Conservation (phyloP, 2,797 vertebrate genomes). For the Myotis vivesi region DNA sequence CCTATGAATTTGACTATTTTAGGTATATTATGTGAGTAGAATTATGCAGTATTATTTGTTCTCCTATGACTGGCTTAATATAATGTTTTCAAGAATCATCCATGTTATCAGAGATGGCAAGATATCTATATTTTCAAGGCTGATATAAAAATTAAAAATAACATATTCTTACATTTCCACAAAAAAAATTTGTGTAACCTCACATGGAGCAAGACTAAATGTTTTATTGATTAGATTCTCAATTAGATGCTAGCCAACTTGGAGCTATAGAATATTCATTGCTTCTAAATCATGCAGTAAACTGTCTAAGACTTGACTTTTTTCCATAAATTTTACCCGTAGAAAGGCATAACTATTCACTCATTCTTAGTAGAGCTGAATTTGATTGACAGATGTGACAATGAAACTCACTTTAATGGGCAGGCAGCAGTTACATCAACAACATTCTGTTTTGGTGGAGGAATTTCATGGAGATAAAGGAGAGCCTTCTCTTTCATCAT, state of each 20-base stretch:
- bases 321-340: not conserved
- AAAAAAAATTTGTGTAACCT: not conserved
- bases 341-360: constrained; percentile 19
- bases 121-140: not conserved
- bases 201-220: not conserved
- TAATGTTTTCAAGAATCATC: not conserved
- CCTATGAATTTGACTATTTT: not conserved
- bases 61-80: not conserved
- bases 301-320: not conserved
- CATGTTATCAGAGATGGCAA: not conserved
- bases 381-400: not conserved
- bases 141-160: not conserved
- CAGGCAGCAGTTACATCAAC: not conserved
- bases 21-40: not conserved
- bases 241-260: not conserved
- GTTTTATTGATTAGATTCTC: not conserved
- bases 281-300: not conserved
- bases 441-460: not conserved
- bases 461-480: constrained; percentile 23
- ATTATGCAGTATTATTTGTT: not conserved
- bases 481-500: not conserved
- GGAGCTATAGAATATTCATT: not conserved
- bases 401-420: not conserved
- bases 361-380: not conserved
- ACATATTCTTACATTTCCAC: not conserved